phyloP scores from a whole-genome alignment of 2,888 invertebrate species.

The Drosophila birchii region DNA sequence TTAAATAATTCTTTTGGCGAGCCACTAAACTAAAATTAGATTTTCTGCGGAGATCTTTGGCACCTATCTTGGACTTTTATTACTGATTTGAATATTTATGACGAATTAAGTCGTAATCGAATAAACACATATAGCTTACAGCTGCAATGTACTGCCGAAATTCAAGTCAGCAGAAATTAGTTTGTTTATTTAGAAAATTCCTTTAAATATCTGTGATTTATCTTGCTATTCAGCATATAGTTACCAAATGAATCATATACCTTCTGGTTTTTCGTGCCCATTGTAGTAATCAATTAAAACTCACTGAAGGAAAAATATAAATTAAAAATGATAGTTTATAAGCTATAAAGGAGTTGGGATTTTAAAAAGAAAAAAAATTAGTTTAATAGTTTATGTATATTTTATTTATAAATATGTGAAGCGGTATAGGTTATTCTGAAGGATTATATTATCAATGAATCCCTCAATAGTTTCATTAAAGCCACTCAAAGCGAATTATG shows the following conservation, averaged over 20 bases:
- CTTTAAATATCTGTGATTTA: slow-evolving; percentile 2
- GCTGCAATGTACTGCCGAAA: neutral
- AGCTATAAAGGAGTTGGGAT: too few relatives aligned
- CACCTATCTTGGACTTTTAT: neutral
- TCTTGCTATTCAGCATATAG: neutral
- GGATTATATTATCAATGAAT: neutral
- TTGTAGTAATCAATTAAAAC: neutral
- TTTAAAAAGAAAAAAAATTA: too few relatives aligned
- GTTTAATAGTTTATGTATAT: neutral
- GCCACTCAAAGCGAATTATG: neutral
- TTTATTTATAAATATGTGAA: neutral
- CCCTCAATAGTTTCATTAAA: neutral
- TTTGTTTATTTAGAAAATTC: slow-evolving; percentile 10
- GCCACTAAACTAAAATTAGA: neutral
- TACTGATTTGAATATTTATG: neutral
- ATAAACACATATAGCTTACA: slow-evolving; percentile 7
- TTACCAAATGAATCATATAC: neutral
- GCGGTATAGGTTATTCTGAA: too few relatives aligned
- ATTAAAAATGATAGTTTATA: neutral
- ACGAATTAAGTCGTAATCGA: neutral
- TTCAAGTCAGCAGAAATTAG: neutral
- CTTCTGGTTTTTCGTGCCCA: neutral
- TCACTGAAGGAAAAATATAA: neutral
- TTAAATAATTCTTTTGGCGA: neutral
- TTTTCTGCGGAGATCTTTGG: neutral